Base-by-base conservation (phyloP, 2,888 invertebrate species). In the Polia nebulosa region DNA sequence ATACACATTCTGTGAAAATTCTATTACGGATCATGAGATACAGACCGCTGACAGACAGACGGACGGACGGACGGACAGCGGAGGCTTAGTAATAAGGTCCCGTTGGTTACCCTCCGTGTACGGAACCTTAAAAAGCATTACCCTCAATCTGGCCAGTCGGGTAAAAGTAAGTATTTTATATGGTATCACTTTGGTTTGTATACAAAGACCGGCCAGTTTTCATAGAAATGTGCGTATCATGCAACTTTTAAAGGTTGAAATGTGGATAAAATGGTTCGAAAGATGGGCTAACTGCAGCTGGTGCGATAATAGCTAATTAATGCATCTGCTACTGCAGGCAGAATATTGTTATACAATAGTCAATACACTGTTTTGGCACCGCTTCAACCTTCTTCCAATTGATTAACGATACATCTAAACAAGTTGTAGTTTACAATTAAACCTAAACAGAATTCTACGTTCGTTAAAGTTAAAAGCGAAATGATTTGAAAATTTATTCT, bases 281-380 rank as follows among this genome's bases (percentile, higher is more conserved):
- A 8, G 11, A 45, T 39, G 36, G 45, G 36, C 25, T 52, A 27
- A 22, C 69, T 39, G 25, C 36, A 68, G 22, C 52, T 27, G 27
- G 9, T 52, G 39, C n/a, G 25, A 22, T 39, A 27, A 69, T 69
- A 39, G 17, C 25, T 39, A 70, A 45, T 68, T 76, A 68, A 70
- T 76, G 44, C 36, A 67, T 32, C 29, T 76, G 44, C 44, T 76
- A 29, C 44, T 76, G 25, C 52, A 65, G 41, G 67, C 29, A 44
- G n/a, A 66, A 29, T 74, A 39, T 20, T 52, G 44, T 44, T 66
- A 66, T 32, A 76, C 52, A 52, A 65, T 66, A 45, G 51, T 39
- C 76, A 53, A 60, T 72, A 49, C 72, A 34, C 17, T 52, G 11
- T 72, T 41, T 72, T 72, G 78, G 72, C 78, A 72, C 17, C 11